Evolutionary conservation across 2,888 invertebrate genomes (phyloP), one percentile per base, ranked within the genome.

Genomic region (Apodemia zela): DNA sequence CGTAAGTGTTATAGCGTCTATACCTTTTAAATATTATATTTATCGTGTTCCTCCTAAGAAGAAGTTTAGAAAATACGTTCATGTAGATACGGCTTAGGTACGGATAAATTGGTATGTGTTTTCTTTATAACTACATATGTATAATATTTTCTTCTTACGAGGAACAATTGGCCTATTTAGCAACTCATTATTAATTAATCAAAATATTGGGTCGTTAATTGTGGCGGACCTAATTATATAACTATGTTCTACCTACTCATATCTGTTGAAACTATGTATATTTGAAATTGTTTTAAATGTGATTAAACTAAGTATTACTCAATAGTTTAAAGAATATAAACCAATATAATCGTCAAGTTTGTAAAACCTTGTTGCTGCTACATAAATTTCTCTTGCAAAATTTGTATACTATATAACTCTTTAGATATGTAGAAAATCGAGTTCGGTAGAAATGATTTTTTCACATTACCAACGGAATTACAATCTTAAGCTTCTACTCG

Each of bases 1-100:
- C 79, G 75, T 89, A 90, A 90, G 89, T 90, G 89, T 90, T 90
- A 87, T 83, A 81, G 79, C 85, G 82, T 86, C 85, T 80, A 87
- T 87, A 89, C 82, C 81, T 82, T 87, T 82, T 42, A 84, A 87
- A 82, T 42, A 42, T 42, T 80, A 78, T 82, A 80, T 79, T 74
- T 75, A 76, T 75, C 69, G 72, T 70, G 82, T 82, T 87, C 84
- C 84, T 87, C 81, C 67, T 68, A 69, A 73, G 75, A 73, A 71
- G 71, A 71, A 3, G 67, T 69, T 68, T 61, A 62, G 51, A 71
- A 66, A 63, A 63, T 64, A 65, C 61, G 61, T 54, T 54, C 21
- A 65, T 73, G 69, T 71, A 72, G 72, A 69, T 67, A 70, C 63
- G 51, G 65, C 62, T 68, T 70, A 15, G 42, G 15, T 42, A 51